These are phyloP conservation scores for Drosophila colorata DNA, from an alignment of 2,888 invertebrate species.

Conservation along the genomic window DNA sequence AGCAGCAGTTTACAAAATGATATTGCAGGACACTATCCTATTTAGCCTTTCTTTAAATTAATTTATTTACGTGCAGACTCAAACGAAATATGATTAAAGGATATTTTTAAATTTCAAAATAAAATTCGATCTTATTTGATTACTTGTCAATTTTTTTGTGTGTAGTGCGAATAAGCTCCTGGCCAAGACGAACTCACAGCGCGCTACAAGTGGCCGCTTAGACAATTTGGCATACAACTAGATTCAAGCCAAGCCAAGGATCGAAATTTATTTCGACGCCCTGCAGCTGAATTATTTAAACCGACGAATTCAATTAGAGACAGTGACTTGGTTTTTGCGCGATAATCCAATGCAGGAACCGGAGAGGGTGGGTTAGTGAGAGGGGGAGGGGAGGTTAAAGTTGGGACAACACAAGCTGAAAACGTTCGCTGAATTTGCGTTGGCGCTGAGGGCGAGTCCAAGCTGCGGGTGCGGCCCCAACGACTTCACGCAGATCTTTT, in stretches of 20 bases:
- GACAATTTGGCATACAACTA: constrained; percentile 52
- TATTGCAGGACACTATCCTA: no score
- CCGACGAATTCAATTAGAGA: constrained; percentile 85
- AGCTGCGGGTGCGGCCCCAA: constrained; percentile 69
- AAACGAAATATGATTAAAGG: no score
- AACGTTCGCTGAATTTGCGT: constrained; percentile 65
- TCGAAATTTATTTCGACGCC: constrained; percentile 80
- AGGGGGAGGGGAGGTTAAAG: not conserved
- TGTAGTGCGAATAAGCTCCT: constrained; percentile 39
- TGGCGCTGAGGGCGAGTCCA: constrained; percentile 76
- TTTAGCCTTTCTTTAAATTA: no score
- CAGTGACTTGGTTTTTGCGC: constrained; percentile 82
- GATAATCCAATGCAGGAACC: constrained; percentile 41
- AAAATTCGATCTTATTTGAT: no score
- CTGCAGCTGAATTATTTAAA: constrained; percentile 85
- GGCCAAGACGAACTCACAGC: constrained; percentile 42
- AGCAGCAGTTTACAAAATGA: not conserved
- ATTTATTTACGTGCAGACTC: no score
- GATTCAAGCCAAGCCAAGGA: constrained; percentile 40
- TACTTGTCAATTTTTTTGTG: constrained; percentile 10
- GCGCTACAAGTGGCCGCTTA: constrained; percentile 56
- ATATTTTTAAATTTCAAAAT: no score
- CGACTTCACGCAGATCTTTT: constrained; percentile 57
- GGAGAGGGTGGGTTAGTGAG: not conserved
- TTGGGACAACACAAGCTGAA: constrained; percentile 10